Conservation (phyloP, 2,888 invertebrate genomes). For the Gasteruption jaculator region DNA sequence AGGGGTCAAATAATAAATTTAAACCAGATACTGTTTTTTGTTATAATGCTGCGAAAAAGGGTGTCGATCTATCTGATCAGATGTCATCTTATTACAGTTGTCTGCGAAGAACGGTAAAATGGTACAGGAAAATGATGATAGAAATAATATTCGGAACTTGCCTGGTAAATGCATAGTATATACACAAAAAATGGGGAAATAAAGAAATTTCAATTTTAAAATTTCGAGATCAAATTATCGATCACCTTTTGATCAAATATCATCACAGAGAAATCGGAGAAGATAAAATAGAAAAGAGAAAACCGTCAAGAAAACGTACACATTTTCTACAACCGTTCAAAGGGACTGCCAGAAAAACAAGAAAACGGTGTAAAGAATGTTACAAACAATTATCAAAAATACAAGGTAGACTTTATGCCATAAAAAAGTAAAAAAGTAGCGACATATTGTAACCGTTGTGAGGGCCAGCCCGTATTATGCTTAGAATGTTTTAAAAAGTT, state of each 20-base stretch:
- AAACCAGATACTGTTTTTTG: conserved; percentile 8
- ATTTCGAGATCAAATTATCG: conserved; percentile 6
- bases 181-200: conserved; percentile 7
- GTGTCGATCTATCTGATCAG: conserved; percentile 7
- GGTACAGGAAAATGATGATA: conserved; percentile 9
- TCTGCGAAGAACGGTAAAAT: conserved; percentile 6
- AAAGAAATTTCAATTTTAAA: conserved; percentile 5
- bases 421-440: conserved; percentile 7
- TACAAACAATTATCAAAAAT: conserved; percentile 10
- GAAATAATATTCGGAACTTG: conserved; percentile 9
- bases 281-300: conserved; percentile 5
- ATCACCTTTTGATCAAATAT: conserved; percentile 9
- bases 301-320: conserved; percentile 6
- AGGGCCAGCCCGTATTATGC: conserved; percentile 3
- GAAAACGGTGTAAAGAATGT: no score
- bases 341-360: conserved; percentile 6
- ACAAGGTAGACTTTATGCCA: conserved; percentile 5
- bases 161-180: conserved; percentile 8
- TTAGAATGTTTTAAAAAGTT: not conserved
- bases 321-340: conserved; percentile 5
- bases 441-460: conserved; percentile 7
- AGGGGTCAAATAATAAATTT: conserved; percentile 4
- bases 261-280: conserved; percentile 8
- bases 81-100: conserved; percentile 8
- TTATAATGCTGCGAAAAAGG: not conserved